phyloP scores from a whole-genome alignment of 2,888 invertebrate species.

The Tetragonisca angustula region DNA sequence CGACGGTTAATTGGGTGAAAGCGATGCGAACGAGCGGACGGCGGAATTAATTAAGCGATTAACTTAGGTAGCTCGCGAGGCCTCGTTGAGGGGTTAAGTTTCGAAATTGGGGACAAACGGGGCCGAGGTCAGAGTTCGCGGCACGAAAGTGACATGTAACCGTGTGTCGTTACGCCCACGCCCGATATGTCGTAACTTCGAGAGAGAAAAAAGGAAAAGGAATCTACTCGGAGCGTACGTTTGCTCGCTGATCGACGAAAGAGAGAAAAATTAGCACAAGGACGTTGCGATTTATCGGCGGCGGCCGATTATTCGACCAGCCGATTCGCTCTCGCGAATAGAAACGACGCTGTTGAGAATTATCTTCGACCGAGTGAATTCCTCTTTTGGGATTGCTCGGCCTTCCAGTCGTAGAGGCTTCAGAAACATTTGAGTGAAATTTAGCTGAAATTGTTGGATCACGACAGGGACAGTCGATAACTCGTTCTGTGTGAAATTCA shows the following conservation, averaged over 20 bases:
- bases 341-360: neutral
- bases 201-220: neutral
- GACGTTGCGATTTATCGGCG: conserved; percentile 18
- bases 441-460: neutral
- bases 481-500: too few species aligned
- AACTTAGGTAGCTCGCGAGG: conserved; percentile 75
- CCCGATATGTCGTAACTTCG: conserved; percentile 19
- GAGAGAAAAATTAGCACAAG: conserved; percentile 39
- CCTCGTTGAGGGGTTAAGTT: conserved; percentile 77
- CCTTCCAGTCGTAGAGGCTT: neutral
- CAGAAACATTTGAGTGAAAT: neutral
- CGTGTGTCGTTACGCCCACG: conserved; percentile 58
- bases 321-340: conserved; percentile 6
- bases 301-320: neutral
- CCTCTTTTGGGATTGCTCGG: neutral
- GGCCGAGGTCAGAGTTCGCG: conserved; percentile 73
- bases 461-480: too few species aligned
- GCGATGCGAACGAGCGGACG: conserved; percentile 76
- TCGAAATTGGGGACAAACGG: conserved; percentile 80
- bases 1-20: conserved; percentile 75
- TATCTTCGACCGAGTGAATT: neutral
- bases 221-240: neutral
- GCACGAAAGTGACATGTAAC: conserved; percentile 67
- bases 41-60: conserved; percentile 80
- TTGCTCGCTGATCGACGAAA: neutral